A percentile compares a stretch with the other conserved stretches of the same genome.
Conservation (phyloP, 2,797 vertebrate species). For the Myiotriccus ornatus region DNA sequence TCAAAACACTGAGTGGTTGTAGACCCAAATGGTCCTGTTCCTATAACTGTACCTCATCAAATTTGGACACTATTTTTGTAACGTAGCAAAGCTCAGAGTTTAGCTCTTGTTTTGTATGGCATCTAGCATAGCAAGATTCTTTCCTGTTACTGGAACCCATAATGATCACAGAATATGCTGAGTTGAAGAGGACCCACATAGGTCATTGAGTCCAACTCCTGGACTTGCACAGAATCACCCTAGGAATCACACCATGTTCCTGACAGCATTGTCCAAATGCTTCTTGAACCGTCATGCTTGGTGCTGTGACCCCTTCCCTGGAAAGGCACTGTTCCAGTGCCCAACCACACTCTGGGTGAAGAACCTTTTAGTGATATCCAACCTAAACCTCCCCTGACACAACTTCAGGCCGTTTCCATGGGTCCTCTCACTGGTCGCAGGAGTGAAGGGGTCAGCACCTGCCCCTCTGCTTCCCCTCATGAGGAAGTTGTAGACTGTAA, state of each 20-base stretch:
- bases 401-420: fast-evolving
- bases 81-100: not conserved
- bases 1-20: not conserved
- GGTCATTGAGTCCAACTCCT: not conserved
- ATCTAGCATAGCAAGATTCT: not conserved
- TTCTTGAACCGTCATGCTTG: not conserved
- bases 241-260: not conserved
- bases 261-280: fast-evolving
- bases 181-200: not conserved
- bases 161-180: not conserved
- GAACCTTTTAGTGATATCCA: fast-evolving
- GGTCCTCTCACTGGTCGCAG: not conserved
- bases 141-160: not conserved
- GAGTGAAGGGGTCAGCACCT: not conserved
- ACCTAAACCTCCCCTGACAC: not conserved
- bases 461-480: fast-evolving
- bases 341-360: fast-evolving
- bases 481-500: fast-evolving
- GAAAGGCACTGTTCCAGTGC: not conserved
- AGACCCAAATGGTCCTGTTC: not conserved
- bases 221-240: fast-evolving
- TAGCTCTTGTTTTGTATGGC: not conserved
- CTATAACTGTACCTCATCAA: not conserved
- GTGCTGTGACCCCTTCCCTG: not conserved
- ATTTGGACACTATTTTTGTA: not conserved